These are phyloP conservation scores for Cheirogaleus major DNA, from an alignment of 2,797 vertebrate species.

Conservation along the genomic window DNA sequence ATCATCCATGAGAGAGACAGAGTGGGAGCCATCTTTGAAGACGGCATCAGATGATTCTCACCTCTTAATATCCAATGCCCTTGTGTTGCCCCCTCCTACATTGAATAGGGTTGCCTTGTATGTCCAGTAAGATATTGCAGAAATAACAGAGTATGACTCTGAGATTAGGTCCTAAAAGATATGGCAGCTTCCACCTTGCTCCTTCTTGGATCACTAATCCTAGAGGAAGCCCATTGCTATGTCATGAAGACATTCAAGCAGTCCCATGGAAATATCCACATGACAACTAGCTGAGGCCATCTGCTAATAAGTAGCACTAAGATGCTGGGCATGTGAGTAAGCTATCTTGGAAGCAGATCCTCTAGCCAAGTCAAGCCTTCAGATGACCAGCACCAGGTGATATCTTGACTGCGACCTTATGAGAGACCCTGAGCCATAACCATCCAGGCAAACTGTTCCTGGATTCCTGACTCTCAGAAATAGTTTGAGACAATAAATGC, in stretches of 20 bases:
- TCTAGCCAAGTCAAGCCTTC: neutral
- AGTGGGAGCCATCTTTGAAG: neutral
- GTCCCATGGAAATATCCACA: neutral
- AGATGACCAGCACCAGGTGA: neutral
- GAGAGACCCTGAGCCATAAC: neutral
- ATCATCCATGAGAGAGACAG: neutral
- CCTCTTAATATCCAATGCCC: neutral
- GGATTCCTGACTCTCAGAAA: neutral
- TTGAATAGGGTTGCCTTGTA: neutral
- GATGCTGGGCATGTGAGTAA: accelerated
- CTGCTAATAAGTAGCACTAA: neutral
- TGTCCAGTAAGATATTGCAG: neutral
- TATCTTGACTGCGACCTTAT: neutral
- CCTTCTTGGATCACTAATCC: neutral
- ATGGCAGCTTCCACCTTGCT: neutral
- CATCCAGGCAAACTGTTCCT: neutral
- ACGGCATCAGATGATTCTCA: neutral
- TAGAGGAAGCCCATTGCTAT: neutral
- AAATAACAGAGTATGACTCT: neutral
- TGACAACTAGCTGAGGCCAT: neutral
- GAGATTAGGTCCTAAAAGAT: neutral
- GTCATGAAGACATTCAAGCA: neutral
- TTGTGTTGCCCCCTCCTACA: neutral
- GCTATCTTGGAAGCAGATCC: neutral
- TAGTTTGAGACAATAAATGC: neutral